A percentile compares a stretch with the other conserved stretches of the same genome.
Conservation (phyloP, 1,140 invertebrate genomes). For the Hirudo medicinalis region DNA sequence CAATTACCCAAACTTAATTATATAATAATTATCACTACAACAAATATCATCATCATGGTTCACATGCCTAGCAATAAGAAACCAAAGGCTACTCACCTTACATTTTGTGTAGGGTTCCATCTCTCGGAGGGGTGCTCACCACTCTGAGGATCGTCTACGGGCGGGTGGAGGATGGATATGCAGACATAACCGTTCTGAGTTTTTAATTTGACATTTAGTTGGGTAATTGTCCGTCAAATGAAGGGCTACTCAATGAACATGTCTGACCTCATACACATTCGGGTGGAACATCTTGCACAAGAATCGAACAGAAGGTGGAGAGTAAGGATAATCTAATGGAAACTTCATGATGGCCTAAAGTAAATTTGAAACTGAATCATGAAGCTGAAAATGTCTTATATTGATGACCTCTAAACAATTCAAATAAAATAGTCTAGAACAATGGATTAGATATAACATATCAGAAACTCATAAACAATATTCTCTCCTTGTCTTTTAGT, state of each 20-base stretch:
- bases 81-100: slow-evolving; percentile 49
- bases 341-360: slow-evolving; percentile 69
- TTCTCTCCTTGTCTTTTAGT: too few relatives aligned
- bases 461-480: too few relatives aligned
- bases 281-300: slow-evolving; percentile 99
- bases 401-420: too few relatives aligned
- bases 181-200: slow-evolving; percentile 90
- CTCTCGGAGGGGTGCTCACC: slow-evolving; percentile 96
- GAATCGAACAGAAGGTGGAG: slow-evolving; percentile 88
- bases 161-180: slow-evolving; percentile 97
- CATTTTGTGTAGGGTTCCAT: slow-evolving; percentile 99
- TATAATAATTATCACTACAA: too few relatives aligned
- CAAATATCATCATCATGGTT: too few relatives aligned
- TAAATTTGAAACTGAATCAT: background rate
- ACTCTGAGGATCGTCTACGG: slow-evolving; percentile 95
- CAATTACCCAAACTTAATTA: too few relatives aligned
- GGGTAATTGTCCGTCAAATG: background rate
- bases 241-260: background rate
- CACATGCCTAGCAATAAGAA: too few relatives aligned
- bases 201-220: background rate
- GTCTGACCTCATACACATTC: slow-evolving; percentile 94
- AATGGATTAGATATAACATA: too few relatives aligned
- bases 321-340: slow-evolving; percentile 92
- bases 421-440: too few relatives aligned
- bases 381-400: too few relatives aligned